These are phyloP conservation scores for Athene cunicularia DNA, from an alignment of 2,113 vertebrate genomes.

Conservation along the genomic window DNA sequence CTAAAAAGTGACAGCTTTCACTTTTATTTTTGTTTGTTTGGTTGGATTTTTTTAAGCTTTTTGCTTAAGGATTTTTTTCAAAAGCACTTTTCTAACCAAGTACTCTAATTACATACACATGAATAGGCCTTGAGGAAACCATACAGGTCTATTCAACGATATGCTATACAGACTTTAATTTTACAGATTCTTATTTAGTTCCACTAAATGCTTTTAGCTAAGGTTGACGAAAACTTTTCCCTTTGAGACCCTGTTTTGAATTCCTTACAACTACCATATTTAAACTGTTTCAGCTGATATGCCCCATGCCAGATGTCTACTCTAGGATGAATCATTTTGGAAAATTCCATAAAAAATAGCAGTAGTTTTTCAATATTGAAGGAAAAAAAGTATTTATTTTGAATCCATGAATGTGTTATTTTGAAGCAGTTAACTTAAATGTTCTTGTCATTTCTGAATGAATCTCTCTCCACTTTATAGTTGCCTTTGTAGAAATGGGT, in stretches of 20 bases:
- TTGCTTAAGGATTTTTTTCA: background rate
- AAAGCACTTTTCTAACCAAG: background rate
- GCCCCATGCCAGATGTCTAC: background rate
- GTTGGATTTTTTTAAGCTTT: background rate
- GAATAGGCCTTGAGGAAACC: background rate
- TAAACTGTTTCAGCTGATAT: background rate
- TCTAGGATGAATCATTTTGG: background rate
- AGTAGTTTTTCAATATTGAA: background rate
- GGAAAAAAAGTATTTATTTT: background rate
- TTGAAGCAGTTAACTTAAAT: background rate
- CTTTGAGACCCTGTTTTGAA: background rate
- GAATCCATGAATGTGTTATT: background rate
- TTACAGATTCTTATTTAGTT: slow-evolving; percentile 4
- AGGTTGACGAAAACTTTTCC: background rate
- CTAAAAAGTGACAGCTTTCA: background rate
- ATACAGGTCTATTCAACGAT: background rate
- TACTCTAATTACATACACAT: background rate
- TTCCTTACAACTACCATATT: background rate
- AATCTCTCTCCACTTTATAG: background rate
- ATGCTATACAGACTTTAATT: background rate
- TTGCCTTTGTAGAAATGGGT: background rate
- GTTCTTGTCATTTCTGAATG: background rate
- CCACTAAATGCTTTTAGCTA: slow-evolving; percentile 23
- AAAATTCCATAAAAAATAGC: background rate
- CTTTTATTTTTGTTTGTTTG: background rate